Evolutionary conservation across 2,888 invertebrate genomes (phyloP).

Genomic region (Hipparchia semele): DNA sequence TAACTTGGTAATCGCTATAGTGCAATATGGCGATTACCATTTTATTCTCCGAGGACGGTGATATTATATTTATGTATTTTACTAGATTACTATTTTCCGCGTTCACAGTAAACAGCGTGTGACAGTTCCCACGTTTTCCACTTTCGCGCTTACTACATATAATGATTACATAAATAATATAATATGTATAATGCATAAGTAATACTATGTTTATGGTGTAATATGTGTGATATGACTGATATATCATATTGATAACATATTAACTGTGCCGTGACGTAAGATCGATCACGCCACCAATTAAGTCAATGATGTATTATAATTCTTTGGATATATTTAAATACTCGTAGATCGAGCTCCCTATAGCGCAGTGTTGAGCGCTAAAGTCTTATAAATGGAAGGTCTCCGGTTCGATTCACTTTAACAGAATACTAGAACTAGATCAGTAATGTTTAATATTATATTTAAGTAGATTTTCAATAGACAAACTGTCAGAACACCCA

Average conservation of each 20-base stretch:
- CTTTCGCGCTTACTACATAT: neutral
- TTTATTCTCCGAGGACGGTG: too few relatives aligned
- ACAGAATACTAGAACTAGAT: too few relatives aligned
- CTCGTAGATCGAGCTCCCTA: neutral
- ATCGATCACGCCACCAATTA: neutral
- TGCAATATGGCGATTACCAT: too few relatives aligned
- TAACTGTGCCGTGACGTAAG: neutral
- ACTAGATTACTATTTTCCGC: neutral
- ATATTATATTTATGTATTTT: too few relatives aligned
- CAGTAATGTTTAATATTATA: too few relatives aligned
- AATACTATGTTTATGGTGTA: too few relatives aligned
- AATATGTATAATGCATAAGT: neutral
- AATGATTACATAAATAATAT: neutral
- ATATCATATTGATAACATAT: neutral
- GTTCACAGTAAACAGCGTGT: neutral
- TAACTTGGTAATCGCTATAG: too few relatives aligned
- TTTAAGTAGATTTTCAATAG: too few relatives aligned
- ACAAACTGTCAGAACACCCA: too few relatives aligned
- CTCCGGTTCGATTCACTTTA: too few relatives aligned
- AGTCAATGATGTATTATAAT: neutral
- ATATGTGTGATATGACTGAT: neutral
- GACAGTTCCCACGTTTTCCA: constrained; percentile 7
- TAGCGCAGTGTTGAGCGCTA: too few relatives aligned
- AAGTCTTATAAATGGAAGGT: too few relatives aligned
- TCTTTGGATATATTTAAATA: neutral